Evolutionary conservation across 2,113 vertebrate species (phyloP).

Genomic region (Pampusana beccarii): DNA sequence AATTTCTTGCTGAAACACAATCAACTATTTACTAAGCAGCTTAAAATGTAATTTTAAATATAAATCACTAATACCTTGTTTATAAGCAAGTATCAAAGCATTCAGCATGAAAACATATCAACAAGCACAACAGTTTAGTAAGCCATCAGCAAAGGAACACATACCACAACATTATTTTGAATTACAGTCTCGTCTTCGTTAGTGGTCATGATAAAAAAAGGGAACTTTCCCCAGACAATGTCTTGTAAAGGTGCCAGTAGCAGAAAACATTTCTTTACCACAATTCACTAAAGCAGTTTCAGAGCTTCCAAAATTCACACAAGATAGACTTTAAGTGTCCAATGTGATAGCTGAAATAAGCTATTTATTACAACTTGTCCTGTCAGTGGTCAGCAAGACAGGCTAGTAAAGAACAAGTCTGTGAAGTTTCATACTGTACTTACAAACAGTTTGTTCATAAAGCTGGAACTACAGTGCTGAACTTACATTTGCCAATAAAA

Average conservation of each 20-base stretch:
- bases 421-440: neutral
- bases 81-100: neutral
- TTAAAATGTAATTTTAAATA: neutral
- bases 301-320: neutral
- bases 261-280: neutral
- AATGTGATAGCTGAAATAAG: neutral
- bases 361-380: neutral
- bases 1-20: neutral
- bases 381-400: neutral
- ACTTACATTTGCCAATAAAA: neutral
- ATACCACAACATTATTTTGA: conserved; percentile 11
- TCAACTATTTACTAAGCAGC: neutral
- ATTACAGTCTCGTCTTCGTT: neutral
- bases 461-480: neutral
- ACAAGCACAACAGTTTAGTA: neutral
- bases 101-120: neutral
- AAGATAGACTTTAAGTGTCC: neutral
- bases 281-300: neutral
- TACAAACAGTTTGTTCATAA: neutral
- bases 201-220: neutral
- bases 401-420: neutral
- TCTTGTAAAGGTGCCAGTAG: neutral
- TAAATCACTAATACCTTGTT: neutral
- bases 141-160: conserved; percentile 5
- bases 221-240: neutral